Percentiles rank a stretch among this genome's conserved stretches.
These are phyloP conservation scores for human DNA, from an alignment of 2,113 vertebrate genomes.

Conservation along the genomic window DNA sequence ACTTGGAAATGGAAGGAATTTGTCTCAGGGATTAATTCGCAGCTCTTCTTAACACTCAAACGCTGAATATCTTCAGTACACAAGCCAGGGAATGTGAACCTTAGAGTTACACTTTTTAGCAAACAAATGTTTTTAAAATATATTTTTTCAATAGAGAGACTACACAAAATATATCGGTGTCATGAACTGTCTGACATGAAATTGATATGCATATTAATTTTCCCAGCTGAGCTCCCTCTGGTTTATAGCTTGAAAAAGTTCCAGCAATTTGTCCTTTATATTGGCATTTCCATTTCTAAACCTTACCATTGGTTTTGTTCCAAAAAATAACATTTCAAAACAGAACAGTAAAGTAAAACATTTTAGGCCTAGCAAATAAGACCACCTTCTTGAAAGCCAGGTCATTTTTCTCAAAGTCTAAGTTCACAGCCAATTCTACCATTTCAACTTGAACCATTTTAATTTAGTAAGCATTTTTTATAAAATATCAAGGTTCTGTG, in stretches of 20 bases:
- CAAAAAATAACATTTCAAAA: conserved; percentile 75
- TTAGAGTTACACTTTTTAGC: conserved; percentile 62
- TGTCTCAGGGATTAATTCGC: conserved; percentile 76
- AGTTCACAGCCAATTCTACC: conserved; percentile 57
- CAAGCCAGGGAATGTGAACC: conserved; percentile 70
- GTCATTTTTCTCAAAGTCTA: conserved; percentile 64
- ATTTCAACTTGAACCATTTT: conserved; percentile 65
- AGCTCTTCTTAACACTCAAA: conserved; percentile 73
- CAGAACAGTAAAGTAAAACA: conserved; percentile 66
- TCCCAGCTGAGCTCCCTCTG: neutral
- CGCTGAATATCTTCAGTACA: conserved; percentile 72
- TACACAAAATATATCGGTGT: neutral
- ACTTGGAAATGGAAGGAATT: conserved; percentile 79
- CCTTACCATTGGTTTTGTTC: conserved; percentile 68
- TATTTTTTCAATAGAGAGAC: conserved; percentile 31
- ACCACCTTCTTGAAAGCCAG: conserved; percentile 70
- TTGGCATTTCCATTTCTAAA: conserved; percentile 69
- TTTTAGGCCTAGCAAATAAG: conserved; percentile 64
- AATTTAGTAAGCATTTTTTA: conserved; percentile 53
- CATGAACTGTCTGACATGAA: conserved; percentile 35
- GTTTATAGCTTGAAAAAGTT: conserved; percentile 8
- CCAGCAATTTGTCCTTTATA: conserved; percentile 61
- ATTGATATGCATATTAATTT: neutral
- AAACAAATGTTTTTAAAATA: conserved; percentile 60
- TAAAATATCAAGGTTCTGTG: conserved; percentile 3